These are phyloP conservation scores for Fukomys damarensis DNA, from an alignment of 2,113 vertebrate species.

Conservation along the genomic window DNA sequence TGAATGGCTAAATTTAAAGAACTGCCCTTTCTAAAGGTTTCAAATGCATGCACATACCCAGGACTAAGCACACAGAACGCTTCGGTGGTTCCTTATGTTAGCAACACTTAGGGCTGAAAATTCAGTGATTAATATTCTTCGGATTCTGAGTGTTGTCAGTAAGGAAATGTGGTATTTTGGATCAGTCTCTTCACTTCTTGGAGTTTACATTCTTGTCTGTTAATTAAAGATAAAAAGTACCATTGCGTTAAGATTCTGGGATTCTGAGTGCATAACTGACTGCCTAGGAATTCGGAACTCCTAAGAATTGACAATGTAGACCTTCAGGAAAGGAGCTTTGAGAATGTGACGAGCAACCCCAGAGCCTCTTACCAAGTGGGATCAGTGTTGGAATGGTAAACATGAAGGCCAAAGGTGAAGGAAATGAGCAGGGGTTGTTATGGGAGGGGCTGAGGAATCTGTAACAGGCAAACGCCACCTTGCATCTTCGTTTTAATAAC, in stretches of 20 bases:
- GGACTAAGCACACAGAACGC: fast-evolving
- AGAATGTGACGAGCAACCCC: background rate
- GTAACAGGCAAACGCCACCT: background rate
- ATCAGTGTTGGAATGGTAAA: background rate
- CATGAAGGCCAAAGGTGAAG: background rate
- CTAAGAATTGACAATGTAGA: background rate
- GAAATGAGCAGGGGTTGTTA: background rate
- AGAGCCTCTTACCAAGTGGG: background rate
- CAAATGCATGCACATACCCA: background rate
- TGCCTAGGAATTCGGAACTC: background rate
- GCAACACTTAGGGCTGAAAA: background rate
- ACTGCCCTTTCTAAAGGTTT: background rate
- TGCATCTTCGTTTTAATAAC: background rate
- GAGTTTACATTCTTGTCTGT: background rate
- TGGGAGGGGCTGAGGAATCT: no score
- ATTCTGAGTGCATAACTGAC: background rate
- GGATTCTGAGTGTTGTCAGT: background rate
- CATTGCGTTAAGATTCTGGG: background rate
- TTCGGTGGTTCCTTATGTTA: background rate
- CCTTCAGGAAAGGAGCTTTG: background rate
- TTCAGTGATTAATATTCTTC: background rate
- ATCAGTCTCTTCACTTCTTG: background rate
- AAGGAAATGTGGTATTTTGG: background rate
- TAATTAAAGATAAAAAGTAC: background rate
- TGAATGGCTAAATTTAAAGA: background rate